Evolutionary conservation across 2,113 vertebrate genomes (phyloP).

Genomic region (Triplophysa siluroides): DNA sequence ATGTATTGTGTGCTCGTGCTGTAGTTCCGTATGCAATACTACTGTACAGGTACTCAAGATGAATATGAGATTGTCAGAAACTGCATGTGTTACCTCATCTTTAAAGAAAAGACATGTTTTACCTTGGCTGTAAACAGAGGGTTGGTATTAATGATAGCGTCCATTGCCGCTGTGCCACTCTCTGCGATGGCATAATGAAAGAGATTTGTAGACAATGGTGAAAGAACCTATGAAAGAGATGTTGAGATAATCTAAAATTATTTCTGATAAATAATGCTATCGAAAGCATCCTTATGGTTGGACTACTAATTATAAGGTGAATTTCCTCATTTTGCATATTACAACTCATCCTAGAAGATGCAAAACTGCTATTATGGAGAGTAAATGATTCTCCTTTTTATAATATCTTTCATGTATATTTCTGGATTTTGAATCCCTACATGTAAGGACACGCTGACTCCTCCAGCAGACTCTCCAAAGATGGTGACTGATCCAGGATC

Average conservation of each 20-base stretch:
- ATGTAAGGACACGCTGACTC: conserved; percentile 78
- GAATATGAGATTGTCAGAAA: too few relatives aligned
- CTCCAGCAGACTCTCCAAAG: conserved; percentile 87
- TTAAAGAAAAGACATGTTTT: too few relatives aligned
- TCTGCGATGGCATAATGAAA: conserved; percentile 83
- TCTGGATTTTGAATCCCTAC: conserved; percentile 63
- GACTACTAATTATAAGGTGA: too few relatives aligned
- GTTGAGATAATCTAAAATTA: not conserved
- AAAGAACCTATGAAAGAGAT: conserved; percentile 72
- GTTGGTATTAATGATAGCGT: not conserved
- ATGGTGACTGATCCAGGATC: conserved; percentile 83
- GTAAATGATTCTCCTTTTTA: not conserved
- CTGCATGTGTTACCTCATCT: too few relatives aligned
- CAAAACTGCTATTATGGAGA: too few relatives aligned
- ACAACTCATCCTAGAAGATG: not conserved
- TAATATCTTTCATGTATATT: not conserved
- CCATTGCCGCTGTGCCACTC: conserved; percentile 75
- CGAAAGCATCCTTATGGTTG: too few relatives aligned
- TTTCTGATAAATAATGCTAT: too few relatives aligned
- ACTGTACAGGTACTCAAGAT: too few relatives aligned
- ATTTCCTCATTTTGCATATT: not conserved
- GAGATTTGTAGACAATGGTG: conserved; percentile 76
- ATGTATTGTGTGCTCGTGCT: too few relatives aligned
- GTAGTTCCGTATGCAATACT: too few relatives aligned
- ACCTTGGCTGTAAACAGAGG: conserved; percentile 55